Evolutionary conservation across 2,797 vertebrate genomes (phyloP), one percentile per base, ranked within the genome.

Genomic region (Sternotherus odoratus): DNA sequence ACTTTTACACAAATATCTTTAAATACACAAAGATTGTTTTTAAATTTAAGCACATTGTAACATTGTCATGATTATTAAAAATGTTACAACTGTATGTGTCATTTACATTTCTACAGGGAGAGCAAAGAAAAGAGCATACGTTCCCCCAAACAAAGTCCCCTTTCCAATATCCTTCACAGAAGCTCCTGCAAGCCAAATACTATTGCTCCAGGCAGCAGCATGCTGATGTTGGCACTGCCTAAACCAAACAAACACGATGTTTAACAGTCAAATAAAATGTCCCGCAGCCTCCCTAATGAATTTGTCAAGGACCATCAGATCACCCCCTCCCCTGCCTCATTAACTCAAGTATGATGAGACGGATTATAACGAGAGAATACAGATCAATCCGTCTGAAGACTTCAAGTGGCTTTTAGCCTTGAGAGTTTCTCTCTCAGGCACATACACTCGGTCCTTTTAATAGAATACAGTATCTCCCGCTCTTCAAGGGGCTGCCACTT

Each of bases 201-300:
- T 88, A 74, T 79, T 94, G 97, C 95, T 95, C 93, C 97, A 95
- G 97, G 97, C 95, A 97, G 96, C 95, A 89, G 95, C 95, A 72
- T 79, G 95, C 97, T 95, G 95, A 87, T 95, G 97, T 97, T 97
- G 96, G 97, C 98, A 96, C 87, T 88, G 97, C 96, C 97, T 97
- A 98, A 97, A 97, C 97, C 98, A 98, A 98, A 98, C 98, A 96
- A 98, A 98, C 97, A 98, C 97, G 80, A 96, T 97, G 97, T 98
- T 98, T 97, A 98, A 97, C 98, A 98, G 97, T 96, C 97, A 97
- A 97, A 97, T 97, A 98, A 97, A 98, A 98, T 82, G 97, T 97
- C 98, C 96, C 96, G 96, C 97, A 96, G 97, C 97, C 97, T 98
- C 96, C 97, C 96, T 98, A 97, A 98, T 98, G 98, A 97, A 98